Percentiles rank a stretch among this genome's conserved stretches.
These are phyloP conservation scores for Smithornis capensis DNA, from an alignment of 2,113 vertebrate genomes.

Conservation along the genomic window DNA sequence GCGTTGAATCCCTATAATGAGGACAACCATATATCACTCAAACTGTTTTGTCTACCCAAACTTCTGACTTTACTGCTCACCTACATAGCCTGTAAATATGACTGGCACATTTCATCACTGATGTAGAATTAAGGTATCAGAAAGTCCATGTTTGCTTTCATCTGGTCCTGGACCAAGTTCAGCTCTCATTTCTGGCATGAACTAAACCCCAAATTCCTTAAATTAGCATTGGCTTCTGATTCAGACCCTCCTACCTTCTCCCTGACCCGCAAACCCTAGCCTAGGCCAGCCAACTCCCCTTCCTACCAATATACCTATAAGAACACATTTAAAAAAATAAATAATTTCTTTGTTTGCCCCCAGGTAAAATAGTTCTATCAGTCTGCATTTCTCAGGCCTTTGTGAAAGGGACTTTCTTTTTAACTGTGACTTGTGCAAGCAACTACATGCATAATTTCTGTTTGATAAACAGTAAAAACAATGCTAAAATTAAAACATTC, in stretches of 20 bases:
- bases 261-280: background rate
- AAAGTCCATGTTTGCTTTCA: background rate
- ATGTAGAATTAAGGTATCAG: background rate
- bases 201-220: background rate
- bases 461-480: slow-evolving; percentile 59
- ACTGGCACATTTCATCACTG: background rate
- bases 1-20: background rate
- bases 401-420: slow-evolving; percentile 26
- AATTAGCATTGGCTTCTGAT: background rate
- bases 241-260: background rate
- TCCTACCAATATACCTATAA: background rate
- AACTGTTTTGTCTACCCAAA: background rate
- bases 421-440: background rate
- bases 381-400: background rate
- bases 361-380: background rate
- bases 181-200: background rate
- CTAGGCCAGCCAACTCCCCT: background rate
- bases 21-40: background rate
- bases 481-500: slow-evolving; percentile 45
- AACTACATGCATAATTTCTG: slow-evolving; percentile 9
- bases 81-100: background rate
- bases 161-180: background rate
- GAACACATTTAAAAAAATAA: background rate
- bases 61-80: background rate
- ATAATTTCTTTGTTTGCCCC: background rate